Evolutionary conservation across 2,113 vertebrate genomes (phyloP), one percentile per base, ranked within the genome.

Genomic region (Empidonax traillii): DNA sequence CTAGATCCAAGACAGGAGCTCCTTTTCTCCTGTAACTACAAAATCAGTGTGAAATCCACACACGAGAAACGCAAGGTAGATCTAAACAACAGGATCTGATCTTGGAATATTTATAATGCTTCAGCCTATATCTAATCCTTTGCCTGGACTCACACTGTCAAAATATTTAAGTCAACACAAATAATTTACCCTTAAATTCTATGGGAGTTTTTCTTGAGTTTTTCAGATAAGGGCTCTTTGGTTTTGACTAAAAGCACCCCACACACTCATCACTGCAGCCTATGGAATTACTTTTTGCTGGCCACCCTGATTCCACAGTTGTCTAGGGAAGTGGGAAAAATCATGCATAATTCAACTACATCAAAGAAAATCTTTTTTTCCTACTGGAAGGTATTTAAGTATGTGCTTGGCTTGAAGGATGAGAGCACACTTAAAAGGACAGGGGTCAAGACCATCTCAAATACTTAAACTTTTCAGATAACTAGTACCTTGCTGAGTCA

Each of bases 291-390:
- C 46, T 83, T 90, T 91, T 49, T 92, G 37, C 51, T 86, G 49
- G 68, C 37, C 28, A 83, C n/a, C 8, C 31, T 69, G 71, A 79
- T 85, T 80, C 53, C 58, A 49, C 62, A 75, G 66, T 56, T 93
- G 58, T 83, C 83, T 58, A 58, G 21, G 33, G 24, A 93, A 59
- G 53, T 39, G 63, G 31, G 43, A 73, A 93, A 93, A 87, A 90
- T 41, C 22, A 82, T 46, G 79, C 67, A 83, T 86, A 95, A 94
- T 90, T 92, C 94, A 94, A 58, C 85, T 69, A 69, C 51, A 86
- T 78, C 41, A 91, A 87, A 88, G 67, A 80, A 76, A 55, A 37
- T 23, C 0, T 24, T 88, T 74, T 77, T 72, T 72, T n/a, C 69
- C 55, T 76, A 61, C 53, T 44, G 52, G 25, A 82, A 92, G 20